These are phyloP conservation scores for Mya arenaria DNA, from an alignment of 1,140 invertebrate genomes.

Conservation along the genomic window DNA sequence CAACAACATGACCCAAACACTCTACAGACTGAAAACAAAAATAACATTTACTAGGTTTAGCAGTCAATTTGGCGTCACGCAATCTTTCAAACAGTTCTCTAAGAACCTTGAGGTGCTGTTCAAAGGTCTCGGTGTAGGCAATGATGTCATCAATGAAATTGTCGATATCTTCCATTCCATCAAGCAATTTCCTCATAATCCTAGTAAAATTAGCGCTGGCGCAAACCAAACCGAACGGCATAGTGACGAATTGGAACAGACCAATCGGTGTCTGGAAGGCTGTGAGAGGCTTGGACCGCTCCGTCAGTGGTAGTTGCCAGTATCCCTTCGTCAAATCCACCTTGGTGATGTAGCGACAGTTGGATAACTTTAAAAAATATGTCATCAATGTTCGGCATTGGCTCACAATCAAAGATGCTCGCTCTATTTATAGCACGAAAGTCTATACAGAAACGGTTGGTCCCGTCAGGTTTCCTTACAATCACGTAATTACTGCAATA, in stretches of 20 bases:
- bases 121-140: too few species aligned
- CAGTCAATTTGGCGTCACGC: conserved; percentile 15
- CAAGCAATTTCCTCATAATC: conserved; percentile 41
- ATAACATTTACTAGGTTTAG: conserved; percentile 42
- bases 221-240: conserved; percentile 52
- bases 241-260: conserved; percentile 16
- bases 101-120: too few species aligned
- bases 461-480: conserved; percentile 78
- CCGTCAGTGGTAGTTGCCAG: conserved; percentile 46
- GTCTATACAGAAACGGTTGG: conserved; percentile 81
- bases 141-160: conserved; percentile 46
- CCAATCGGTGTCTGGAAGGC: conserved; percentile 30
- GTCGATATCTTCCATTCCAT: neutral
- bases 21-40: neutral
- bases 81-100: conserved; percentile 25
- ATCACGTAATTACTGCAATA: too few species aligned
- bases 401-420: conserved; percentile 51
- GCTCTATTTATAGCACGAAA: conserved; percentile 59
- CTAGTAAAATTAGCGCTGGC: conserved; percentile 47
- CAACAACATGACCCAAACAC: neutral
- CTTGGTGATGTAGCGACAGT: conserved; percentile 20
- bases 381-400: conserved; percentile 54
- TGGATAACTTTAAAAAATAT: conserved; percentile 44
- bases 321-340: conserved; percentile 56
- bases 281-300: conserved; percentile 26